Conservation (phyloP, 2,797 vertebrate genomes). For the Catharus ustulatus region DNA sequence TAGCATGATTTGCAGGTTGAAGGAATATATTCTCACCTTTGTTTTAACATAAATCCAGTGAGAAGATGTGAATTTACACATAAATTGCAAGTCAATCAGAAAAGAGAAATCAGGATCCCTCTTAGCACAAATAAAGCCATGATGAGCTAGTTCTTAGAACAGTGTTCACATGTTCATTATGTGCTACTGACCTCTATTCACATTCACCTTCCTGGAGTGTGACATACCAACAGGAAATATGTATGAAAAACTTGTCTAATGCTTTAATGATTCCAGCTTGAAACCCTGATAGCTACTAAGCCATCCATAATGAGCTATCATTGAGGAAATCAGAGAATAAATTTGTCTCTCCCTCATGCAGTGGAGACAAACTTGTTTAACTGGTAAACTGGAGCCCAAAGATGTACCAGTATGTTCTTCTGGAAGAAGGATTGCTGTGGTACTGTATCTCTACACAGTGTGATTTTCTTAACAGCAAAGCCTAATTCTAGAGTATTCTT, state of each 20-base stretch:
- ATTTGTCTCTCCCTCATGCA: neutral
- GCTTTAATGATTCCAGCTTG: neutral
- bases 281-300: neutral
- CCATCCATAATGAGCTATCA: neutral
- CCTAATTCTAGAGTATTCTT: neutral
- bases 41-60: neutral
- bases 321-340: neutral
- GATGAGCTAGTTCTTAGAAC: neutral
- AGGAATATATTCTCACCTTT: neutral
- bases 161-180: neutral
- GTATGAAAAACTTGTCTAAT: neutral
- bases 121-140: neutral
- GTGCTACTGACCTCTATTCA: neutral
- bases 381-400: neutral
- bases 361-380: neutral
- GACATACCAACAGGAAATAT: neutral
- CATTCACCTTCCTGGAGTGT: neutral
- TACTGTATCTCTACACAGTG: neutral
- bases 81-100: neutral
- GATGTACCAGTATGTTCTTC: neutral
- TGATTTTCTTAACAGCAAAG: neutral
- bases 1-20: neutral
- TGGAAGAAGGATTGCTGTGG: neutral
- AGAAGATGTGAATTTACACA: neutral
- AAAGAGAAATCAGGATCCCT: neutral